These are phyloP conservation scores for Chondrilla cf. caribensis DNA, from an alignment of 37 sponge, comb jelly and placozoan species.

Conservation along the genomic window DNA sequence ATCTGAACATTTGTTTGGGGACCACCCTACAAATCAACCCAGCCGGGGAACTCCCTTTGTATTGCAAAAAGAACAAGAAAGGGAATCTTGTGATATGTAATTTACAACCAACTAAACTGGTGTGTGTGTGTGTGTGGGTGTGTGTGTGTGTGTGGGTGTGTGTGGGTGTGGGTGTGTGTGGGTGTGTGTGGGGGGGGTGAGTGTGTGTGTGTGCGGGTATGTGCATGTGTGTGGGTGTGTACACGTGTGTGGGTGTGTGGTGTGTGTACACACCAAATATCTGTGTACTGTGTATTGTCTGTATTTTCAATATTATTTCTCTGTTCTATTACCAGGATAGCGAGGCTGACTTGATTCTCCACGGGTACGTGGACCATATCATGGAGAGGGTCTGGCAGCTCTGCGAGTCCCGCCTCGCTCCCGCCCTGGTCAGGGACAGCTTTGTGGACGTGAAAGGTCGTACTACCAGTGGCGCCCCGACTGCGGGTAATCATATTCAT, in stretches of 20 bases:
- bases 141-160: too few species aligned
- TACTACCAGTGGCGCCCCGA: too few species aligned
- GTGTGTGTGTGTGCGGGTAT: too few species aligned
- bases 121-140: slow-evolving; percentile 35
- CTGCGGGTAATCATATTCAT: slow-evolving; percentile 6
- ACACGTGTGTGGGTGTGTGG: too few species aligned
- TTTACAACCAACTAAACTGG: slow-evolving; percentile 80
- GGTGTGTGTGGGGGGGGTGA: too few species aligned
- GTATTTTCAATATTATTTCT: background rate
- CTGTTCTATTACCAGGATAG: slow-evolving; percentile 55
- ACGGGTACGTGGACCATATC: slow-evolving; percentile 87
- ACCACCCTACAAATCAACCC: slow-evolving; percentile 93
- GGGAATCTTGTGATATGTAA: slow-evolving; percentile 83
- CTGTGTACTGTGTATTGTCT: too few species aligned
- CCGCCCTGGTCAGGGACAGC: too few species aligned
- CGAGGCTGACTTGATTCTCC: slow-evolving; percentile 77
- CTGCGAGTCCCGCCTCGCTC: too few species aligned
- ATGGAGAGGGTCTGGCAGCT: slow-evolving; percentile 43
- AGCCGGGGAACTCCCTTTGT: slow-evolving; percentile 71
- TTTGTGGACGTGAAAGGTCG: too few species aligned
- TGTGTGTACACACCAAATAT: too few species aligned
- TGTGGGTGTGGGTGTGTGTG: too few species aligned
- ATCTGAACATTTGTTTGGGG: slow-evolving; percentile 87
- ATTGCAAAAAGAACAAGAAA: slow-evolving; percentile 49
- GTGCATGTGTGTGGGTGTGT: too few species aligned